Base-by-base conservation (phyloP, 1,140 invertebrate species). In the Thaumatotibia leucotreta region DNA sequence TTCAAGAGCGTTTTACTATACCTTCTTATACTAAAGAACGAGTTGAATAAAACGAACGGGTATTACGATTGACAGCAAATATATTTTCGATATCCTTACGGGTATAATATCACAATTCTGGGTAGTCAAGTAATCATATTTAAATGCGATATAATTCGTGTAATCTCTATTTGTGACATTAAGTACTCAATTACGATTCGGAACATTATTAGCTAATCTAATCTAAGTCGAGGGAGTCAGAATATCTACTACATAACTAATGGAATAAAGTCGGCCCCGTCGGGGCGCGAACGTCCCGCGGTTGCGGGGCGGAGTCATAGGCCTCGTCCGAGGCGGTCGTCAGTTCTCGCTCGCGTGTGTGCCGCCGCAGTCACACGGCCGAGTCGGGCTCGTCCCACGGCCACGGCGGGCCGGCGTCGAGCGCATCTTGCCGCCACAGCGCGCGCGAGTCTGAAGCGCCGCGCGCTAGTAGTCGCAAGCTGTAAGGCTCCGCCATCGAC, bases 371-470 rank as follows among this genome's bases (percentile, higher is more conserved):
- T 89, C 87, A 89, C 23, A 91, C 89, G 29, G 88, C 83, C 4
- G 86, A 89, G 75, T 91, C 90, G 6, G 89, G 87, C 70, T 89
- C 83, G 69, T 84, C 84, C 81, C 85, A 88, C 10, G 84, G 83
- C 87, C 87, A 89, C n/a, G 87, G 87, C 69, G 87, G 87, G 62
- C 70, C 87, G 11, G 79, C 61, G 71, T 91, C 90, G 22, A 91
- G 74, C 62, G 89, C 90, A 76, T 91, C 83, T 73, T 91, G 90
- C 0, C 90, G 82, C 89, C 89, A 91, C 61, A 91, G 79, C 52
- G 76, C 70, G 33, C 88, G 84, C 14, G 73, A 65, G 45, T 88
- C 86, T 4, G 82, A 74, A 5, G 76, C 70, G 63, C 81, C 83
- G 66, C 76, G 83, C 45, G 84, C 75, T 69, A 91, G 74, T 66